Conservation (phyloP, 2,113 vertebrate species). For the Lucifuga dentata region DNA sequence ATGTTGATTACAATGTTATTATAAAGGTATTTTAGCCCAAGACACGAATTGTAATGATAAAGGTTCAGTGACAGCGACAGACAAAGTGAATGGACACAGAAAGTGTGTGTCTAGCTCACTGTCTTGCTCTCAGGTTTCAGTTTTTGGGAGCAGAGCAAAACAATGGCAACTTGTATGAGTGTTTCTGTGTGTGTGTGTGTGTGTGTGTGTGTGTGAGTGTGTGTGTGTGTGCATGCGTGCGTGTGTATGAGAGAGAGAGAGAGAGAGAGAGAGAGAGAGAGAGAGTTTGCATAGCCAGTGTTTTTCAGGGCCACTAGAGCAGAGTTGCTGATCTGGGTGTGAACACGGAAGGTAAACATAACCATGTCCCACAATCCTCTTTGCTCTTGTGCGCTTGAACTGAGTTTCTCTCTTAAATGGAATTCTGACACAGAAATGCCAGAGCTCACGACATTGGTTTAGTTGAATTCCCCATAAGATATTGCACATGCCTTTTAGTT, state of each 20-base stretch:
- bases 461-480: conserved; percentile 52
- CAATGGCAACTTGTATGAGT: conserved; percentile 32
- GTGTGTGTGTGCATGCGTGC: not conserved
- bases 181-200: conserved; percentile 14
- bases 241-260: too few relatives aligned
- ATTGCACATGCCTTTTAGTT: conserved; percentile 51
- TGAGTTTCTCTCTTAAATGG: conserved; percentile 22
- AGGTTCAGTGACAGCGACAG: not conserved
- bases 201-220: not conserved
- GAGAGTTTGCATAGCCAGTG: conserved; percentile 56
- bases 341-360: conserved; percentile 72
- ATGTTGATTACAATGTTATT: not conserved
- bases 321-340: conserved; percentile 65
- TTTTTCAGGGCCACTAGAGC: conserved; percentile 59
- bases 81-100: conserved; percentile 6
- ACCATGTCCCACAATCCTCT: conserved; percentile 68
- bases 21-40: too few relatives aligned
- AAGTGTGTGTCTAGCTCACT: not conserved
- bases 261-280: conserved; percentile 1
- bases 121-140: conserved; percentile 45
- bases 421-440: conserved; percentile 72
- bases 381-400: conserved; percentile 47
- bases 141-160: conserved; percentile 50
- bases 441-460: conserved; percentile 61
- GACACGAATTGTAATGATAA: not conserved